Base-by-base conservation (phyloP, 2,797 vertebrate genomes). In the Gallinago solitaria region DNA sequence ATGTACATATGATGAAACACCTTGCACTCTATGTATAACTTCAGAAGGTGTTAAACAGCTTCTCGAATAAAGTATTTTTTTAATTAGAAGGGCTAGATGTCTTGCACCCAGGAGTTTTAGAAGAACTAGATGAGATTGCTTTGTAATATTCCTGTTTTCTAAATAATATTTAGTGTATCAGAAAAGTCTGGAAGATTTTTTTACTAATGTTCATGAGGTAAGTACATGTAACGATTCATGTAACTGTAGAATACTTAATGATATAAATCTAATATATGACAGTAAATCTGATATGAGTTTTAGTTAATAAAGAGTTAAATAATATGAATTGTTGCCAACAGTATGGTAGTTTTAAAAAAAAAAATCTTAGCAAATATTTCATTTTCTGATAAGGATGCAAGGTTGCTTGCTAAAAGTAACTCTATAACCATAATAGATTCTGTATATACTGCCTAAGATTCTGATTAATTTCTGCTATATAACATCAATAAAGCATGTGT, bases 401-500 rank as follows among this genome's bases (percentile, higher is more conserved):
- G 16, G 47, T 82, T 82, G 3, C 59, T 76, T 84, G 23, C 30
- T 79, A 61, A 73, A 82, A 78, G 15, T 73, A 76, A 51, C 27
- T 79, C 47, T 39, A 65, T 61, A 89, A 75, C 23, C 9, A 19
- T 50, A 87, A 85, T 20, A 89, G 51, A 74, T 92, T 87, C 91
- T 83, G 4, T 24, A 70, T 12, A 51, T 74, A 41, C 28, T 74
- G n/a, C 8, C n/a, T 59, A 51, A 69, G 56, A 76, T 67, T 87
- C 75, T 94, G 63, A 92, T 91, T 92, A 92, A 91, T 94, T 91
- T 74, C 65, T 51, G 37, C 16, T 75, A 5, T 27, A 50, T 32
- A 83, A 16, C 51, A 89, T 86, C 80, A 94, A 88, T 90, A 88
- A 90, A 88, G 33, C 47, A 67, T 3, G 3, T 78, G 33, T 73